Evolutionary conservation across 1,140 invertebrate species (phyloP), one percentile per base, ranked within the genome.

Genomic region (Anoplophora glabripennis): DNA sequence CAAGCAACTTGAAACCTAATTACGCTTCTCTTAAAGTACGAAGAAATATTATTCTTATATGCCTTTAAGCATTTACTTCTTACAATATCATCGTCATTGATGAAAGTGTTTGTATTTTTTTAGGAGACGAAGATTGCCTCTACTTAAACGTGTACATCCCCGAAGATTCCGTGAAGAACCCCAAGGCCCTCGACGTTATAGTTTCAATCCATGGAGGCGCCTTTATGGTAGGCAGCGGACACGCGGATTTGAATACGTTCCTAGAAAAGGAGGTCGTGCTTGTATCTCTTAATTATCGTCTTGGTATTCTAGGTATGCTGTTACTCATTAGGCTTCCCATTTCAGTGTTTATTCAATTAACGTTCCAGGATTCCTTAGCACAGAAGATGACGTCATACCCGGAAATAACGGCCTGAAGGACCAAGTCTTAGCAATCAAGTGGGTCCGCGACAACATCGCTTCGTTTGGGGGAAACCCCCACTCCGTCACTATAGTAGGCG

Each of bases 381-480:
- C 80, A 3, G 80, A 79, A 55, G 79, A 83, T 65, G 74, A 76
- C 28, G 58, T 77, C 5, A 64, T 80, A 10, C 78, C 80, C 9
- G 83, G 83, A 7, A 84, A 84, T 60, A 81, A 78, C 67, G 83
- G 82, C 21, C 62, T 86, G n/a, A 81, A 80, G 68, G 84, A 86
- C 74, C 84, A 86, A 70, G 76, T 73, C 34, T 61, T 80, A 60
- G 84, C 83, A 5, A 55, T 86, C 36, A 59, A 80, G 78, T 86
- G 84, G 84, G 72, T 86, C 7, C 73, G 68, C 68, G 80, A 81
- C 11, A 80, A 83, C 59, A 80, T 81, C 36, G 66, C 75, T 48
- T 73, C 67, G 53, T 83, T 83, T 60, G 78, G 79, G 36, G 80
- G 81, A 21, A 76, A 82, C 67, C 70, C 77, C 10, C 72, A 79